phyloP scores from a whole-genome alignment of 2,888 invertebrate species.

The Lingula anatina region DNA sequence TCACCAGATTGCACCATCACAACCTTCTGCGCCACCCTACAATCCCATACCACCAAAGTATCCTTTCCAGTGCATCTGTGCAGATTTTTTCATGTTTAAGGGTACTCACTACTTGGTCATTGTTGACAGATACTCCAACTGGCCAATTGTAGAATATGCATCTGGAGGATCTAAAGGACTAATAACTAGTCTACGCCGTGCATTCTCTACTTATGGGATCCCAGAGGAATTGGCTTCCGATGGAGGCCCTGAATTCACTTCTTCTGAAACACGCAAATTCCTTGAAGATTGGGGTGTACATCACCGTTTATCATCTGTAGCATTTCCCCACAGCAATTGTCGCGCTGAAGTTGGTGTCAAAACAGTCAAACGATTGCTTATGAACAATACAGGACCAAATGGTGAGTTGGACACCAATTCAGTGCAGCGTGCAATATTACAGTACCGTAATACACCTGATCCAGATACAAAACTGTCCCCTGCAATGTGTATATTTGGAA shows the following conservation, averaged over 20 bases:
- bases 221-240: constrained; percentile 17
- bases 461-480: constrained; percentile 20
- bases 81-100: constrained; percentile 13
- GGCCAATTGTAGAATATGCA: constrained; percentile 17
- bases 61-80: constrained; percentile 16
- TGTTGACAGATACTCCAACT: constrained; percentile 20
- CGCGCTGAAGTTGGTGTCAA: constrained; percentile 24
- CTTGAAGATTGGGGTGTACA: constrained; percentile 20
- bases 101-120: constrained; percentile 16
- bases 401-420: constrained; percentile 20
- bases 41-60: constrained; percentile 11
- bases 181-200: constrained; percentile 8
- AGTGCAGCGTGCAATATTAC: constrained; percentile 20
- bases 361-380: constrained; percentile 23
- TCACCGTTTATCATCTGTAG: constrained; percentile 25
- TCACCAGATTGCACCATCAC: constrained; percentile 17
- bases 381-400: constrained; percentile 18
- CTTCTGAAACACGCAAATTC: constrained; percentile 6
- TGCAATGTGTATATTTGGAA: constrained; percentile 19
- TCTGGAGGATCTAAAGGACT: constrained; percentile 11
- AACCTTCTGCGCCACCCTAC: constrained; percentile 18
- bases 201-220: constrained; percentile 18
- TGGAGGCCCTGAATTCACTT: constrained; percentile 17
- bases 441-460: constrained; percentile 22
- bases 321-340: constrained; percentile 26